Evolutionary conservation across 2,113 vertebrate species (phyloP), one percentile per base, ranked within the genome.

Genomic region (Actinemys pallida): DNA sequence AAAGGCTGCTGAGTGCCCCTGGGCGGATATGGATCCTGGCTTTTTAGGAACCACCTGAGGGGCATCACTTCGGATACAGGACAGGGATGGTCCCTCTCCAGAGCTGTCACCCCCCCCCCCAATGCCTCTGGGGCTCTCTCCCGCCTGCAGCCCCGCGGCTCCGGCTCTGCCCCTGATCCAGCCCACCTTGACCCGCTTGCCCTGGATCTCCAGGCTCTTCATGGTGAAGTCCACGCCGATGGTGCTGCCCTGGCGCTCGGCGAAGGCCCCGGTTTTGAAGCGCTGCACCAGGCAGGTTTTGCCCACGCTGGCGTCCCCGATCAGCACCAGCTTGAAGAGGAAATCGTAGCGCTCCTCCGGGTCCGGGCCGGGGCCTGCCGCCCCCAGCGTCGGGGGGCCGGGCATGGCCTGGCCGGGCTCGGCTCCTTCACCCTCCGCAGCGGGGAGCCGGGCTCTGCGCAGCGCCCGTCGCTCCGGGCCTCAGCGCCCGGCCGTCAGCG

Each of bases 221-320:
- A 99, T 98, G 89, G 98, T 99, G 95, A 99, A 99, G 96, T 99
- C 99, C 88, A 99, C 99, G 56, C 99, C 99, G 93, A 99, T 99
- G 62, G 99, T 99, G 97, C 98, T 99, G 62, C 99, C 98, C 82
- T 99, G 99, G 45, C 98, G 98, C 96, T 99, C 99, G 59, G 98
- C 97, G 96, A 99, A 99, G 84, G 97, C 96, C 24, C 99, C 99
- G 4, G 98, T 98, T 86, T 99, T 99, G 98, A 99, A 99, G 53
- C 99, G 98, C 98, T 99, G 99, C 56, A 99, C 99, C 83, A 99
- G 98, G 94, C 99, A 99, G 56, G 99, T 99, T 97, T 99, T 99
- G 69, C 99, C 99, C 93, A 99, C 99, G 94, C 98, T 99, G 94
- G 99, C 98, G 95, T 99, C 99, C 69, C 99, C 99, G 78, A 99